Evolutionary conservation across 2,797 vertebrate species (phyloP), one percentile per base, ranked within the genome.

Genomic region (Babyrousa celebensis): DNA sequence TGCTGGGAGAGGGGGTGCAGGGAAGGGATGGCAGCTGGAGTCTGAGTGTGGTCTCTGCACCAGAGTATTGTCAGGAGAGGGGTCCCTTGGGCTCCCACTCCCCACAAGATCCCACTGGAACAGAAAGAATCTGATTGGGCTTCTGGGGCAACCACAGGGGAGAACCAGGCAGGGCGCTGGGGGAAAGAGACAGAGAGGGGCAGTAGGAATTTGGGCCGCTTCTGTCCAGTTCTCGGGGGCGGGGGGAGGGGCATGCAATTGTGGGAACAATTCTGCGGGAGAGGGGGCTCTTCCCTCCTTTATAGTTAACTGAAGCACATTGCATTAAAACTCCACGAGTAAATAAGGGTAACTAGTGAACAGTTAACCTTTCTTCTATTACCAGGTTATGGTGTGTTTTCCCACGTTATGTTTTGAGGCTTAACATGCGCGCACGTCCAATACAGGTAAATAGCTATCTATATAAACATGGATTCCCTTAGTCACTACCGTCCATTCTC

Each of bases 1-100:
- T 0, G 0, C 20, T n/a, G 20, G 82, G 21, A 27, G 14, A 36
- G 6, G 15, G 43, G 10, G 3, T 36, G 9, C 0, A 1, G 6
- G 29, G 4, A 43, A 17, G 3, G 54, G 5, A 68, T 4, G 0
- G 12, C 62, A 5, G 63, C 21, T 25, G 43, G 58, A 10, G 1
- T 6, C 25, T 48, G 6, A 78, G 2, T 9, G 54, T 54, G 40
- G 15, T 12, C 5, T 14, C 10, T 40, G 6, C 10, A 6, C 4
- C 4, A 60, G 17, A 72, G 36, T 7, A 12, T 7, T 18, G 23
- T 29, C 58, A 4, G 32, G 58, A 12, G 12, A n/a, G 23, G 6
- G 12, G 15, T 63, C 27, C 0, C 18, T 23, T 17, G 7, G 7
- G 12, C 12, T 52, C 36, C 18, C 4, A 3, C 12, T 62, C 23